These are phyloP conservation scores for Drosophila tsacasi DNA, from an alignment of 1,140 invertebrate genomes.

Conservation along the genomic window DNA sequence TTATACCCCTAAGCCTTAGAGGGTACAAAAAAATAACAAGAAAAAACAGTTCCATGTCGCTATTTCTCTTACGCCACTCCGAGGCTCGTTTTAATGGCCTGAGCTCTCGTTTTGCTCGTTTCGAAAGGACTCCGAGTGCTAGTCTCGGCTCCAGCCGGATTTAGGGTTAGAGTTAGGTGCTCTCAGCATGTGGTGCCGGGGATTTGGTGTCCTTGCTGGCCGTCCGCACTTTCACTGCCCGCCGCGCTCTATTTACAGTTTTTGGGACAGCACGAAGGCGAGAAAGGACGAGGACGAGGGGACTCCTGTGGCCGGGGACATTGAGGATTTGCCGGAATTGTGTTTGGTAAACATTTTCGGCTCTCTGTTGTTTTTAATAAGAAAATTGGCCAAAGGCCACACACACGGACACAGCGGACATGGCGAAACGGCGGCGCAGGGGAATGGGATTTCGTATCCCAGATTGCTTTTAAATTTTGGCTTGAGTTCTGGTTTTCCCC, in stretches of 20 bases:
- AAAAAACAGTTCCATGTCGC: slow-evolving; percentile 29
- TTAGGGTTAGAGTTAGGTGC: slow-evolving; percentile 39
- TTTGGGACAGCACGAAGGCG: slow-evolving; percentile 27
- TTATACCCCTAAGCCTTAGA: slow-evolving; percentile 6
- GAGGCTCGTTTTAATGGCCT: slow-evolving; percentile 76
- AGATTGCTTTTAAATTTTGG: slow-evolving; percentile 80
- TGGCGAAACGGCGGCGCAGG: slow-evolving; percentile 3
- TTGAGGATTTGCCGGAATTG: slow-evolving; percentile 73
- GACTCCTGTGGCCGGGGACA: slow-evolving; percentile 39
- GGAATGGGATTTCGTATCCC: slow-evolving; percentile 36
- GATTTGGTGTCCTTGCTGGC: slow-evolving; percentile 66
- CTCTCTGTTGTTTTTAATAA: slow-evolving; percentile 83
- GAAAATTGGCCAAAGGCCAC: slow-evolving; percentile 82
- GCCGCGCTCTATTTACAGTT: slow-evolving; percentile 80
- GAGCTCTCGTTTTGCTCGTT: slow-evolving; percentile 49
- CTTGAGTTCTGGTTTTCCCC: slow-evolving; percentile 60
- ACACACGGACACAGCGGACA: slow-evolving; percentile 18
- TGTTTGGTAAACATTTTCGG: slow-evolving; percentile 82
- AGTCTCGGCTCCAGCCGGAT: slow-evolving; percentile 39
- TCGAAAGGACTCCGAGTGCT: slow-evolving; percentile 41
- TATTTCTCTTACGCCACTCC: slow-evolving; percentile 36
- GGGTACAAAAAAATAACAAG: slow-evolving; percentile 11
- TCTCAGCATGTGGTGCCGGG: slow-evolving; percentile 74
- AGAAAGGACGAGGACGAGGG: not conserved
- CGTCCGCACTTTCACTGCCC: slow-evolving; percentile 75